phyloP scores from a whole-genome alignment of 2,797 vertebrate genomes.

The Chelonia mydas region DNA sequence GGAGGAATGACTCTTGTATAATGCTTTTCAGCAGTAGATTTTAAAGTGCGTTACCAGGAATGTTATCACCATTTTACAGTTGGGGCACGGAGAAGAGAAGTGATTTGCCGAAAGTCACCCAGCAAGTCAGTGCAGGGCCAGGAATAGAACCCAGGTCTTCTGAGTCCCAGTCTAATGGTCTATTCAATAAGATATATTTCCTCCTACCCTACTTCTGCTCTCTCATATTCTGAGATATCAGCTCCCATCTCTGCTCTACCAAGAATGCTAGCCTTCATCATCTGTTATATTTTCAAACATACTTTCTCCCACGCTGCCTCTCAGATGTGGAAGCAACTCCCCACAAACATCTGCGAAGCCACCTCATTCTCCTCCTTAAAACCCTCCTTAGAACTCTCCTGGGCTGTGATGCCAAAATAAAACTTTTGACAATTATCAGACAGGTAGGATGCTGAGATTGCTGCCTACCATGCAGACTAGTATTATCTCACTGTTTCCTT shows the following conservation, averaged over 20 bases:
- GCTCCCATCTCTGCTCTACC: neutral
- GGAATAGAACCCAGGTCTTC: neutral
- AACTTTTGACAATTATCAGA: neutral
- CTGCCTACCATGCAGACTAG: neutral
- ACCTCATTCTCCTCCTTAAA: neutral
- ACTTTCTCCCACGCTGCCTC: fast-evolving
- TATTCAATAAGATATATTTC: neutral
- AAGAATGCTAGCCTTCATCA: neutral
- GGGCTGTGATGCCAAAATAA: neutral
- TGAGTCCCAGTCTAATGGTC: too few relatives aligned
- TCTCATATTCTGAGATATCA: neutral
- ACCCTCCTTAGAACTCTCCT: neutral
- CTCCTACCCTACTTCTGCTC: neutral
- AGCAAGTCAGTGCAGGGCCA: neutral
- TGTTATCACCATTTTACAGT: neutral
- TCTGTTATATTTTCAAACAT: neutral
- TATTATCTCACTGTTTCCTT: neutral
- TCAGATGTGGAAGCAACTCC: neutral
- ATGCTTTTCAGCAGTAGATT: neutral
- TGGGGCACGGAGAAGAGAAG: neutral
- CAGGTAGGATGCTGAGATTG: neutral
- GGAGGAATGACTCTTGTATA: neutral
- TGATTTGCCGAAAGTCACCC: neutral
- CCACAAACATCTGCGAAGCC: neutral
- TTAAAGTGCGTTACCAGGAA: neutral